Evolutionary conservation across 2,113 vertebrate genomes (phyloP), one percentile per base, ranked within the genome.

Genomic region (Equus przewalskii): DNA sequence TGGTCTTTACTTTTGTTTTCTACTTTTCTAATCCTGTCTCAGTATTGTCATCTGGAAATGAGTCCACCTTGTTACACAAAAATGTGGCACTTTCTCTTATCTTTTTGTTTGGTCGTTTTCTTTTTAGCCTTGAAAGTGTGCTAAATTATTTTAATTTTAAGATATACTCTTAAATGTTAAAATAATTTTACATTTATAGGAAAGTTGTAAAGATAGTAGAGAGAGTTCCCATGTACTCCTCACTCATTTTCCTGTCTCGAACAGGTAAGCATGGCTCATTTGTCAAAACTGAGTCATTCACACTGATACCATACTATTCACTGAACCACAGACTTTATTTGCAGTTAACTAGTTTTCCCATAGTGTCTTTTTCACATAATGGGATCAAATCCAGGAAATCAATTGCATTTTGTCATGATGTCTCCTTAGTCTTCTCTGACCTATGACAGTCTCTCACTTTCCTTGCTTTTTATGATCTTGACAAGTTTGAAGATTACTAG

Each of bases 101-200:
- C 79, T 76, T 5, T 91, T 76, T n/a, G 1, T 62, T 69, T 62
- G 28, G 16, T 60, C 7, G 6, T 49, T 86, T 93, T 36, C 26
- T 86, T 69, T 95, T 78, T 30, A 72, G 56, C 26, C 36, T 36
- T 86, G 69, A 78, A 88, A 73, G 15, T 36, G 6, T 28, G 49
- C 3, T 46, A 56, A 92, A 21, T 83, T 76, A 26, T 78, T 69
- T 51, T 81, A 54, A 83, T 87, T 73, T 96, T 92, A 58, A 95
- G 75, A 75, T 41, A 33, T 11, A n/a, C 7, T 49, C 69, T 96
- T 76, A 60, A 21, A 13, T 73, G 75, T 81, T 69, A 56, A 89
- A 85, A 60, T 41, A 80, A 65, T 60, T 75, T 80, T 65, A 64
- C 7, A 49, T 26, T 69, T 49, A 72, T 18, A 92, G 62, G 7